Evolutionary conservation across 1,140 invertebrate genomes (phyloP), one percentile per base, ranked within the genome.

Genomic region (Hesperophylax magnus): DNA sequence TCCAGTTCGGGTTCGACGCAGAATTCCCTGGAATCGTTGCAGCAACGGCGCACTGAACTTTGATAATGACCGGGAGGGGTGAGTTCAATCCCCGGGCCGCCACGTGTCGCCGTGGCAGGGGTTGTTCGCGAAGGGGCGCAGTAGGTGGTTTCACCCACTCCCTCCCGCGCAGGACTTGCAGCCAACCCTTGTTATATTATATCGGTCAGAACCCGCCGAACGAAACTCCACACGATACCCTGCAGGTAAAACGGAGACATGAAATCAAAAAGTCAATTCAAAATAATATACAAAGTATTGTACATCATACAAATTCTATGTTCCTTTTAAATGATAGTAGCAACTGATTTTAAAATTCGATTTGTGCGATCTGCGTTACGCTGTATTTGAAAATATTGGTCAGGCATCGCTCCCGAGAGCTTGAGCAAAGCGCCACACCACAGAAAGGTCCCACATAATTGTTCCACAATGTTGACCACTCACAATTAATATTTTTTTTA

Each of bases 11-110:
- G 67, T 52, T 47, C 67, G 67, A 71, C 67, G 67, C 67, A 71
- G 67, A 71, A 71, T 71, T 52, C 39, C 67, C 67, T 71, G 67
- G 67, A 71, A 71, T 71, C n/a, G 67, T 71, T 71, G 67, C 67
- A 71, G 34, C 63, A 65, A 39, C 67, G 67, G 67, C 67, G 67
- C 67, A 71, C 67, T 71, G 67, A 71, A 71, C 67, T 71, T 71
- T 71, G 67, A 47, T 71, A 71, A 71, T 71, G 67, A 71, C 67
- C 67, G 39, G 67, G 67, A 52, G 67, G 65, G 67, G 67, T 31
- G 63, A 31, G 63, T 71, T 71, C 67, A 71, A 47, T 71, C 39
- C 67, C 67, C 67, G 67, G 67, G 67, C 31, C 39, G 67, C 67
- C 67, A 71, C 67, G 67, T 71, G 67, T 71, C 67, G 67, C 39